A percentile compares a stretch with the other conserved stretches of the same genome.
These are phyloP conservation scores for Nemapogon koenigi DNA, from an alignment of 2,888 invertebrate genomes.

Conservation along the genomic window DNA sequence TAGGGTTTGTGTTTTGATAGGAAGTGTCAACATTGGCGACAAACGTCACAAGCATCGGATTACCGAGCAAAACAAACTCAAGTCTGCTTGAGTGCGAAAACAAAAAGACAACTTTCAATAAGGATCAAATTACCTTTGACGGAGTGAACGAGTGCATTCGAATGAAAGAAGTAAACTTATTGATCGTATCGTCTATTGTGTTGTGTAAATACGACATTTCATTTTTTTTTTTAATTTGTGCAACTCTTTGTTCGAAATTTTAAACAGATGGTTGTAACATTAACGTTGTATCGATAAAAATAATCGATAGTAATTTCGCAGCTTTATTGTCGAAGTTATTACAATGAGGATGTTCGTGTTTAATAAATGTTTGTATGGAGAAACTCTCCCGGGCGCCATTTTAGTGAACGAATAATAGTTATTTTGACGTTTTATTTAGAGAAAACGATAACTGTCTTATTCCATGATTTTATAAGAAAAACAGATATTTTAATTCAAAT, in stretches of 20 bases:
- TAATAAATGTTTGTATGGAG: too few species aligned
- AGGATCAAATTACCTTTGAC: constrained; percentile 58
- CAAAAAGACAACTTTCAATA: constrained; percentile 47
- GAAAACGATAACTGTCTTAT: too few species aligned
- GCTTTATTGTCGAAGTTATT: too few species aligned
- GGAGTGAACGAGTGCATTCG: constrained; percentile 43
- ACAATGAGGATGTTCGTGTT: too few species aligned
- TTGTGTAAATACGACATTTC: not conserved
- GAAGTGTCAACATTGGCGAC: constrained; percentile 58
- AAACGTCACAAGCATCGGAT: constrained; percentile 44
- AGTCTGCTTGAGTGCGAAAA: constrained; percentile 53
- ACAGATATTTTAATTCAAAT: too few species aligned
- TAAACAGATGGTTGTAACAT: not conserved
- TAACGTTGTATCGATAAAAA: not conserved
- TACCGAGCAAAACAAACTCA: constrained; percentile 37
- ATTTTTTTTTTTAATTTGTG: not conserved
- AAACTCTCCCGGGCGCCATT: too few species aligned
- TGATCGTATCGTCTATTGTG: constrained; percentile 3
- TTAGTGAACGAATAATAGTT: too few species aligned
- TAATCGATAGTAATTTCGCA: too few species aligned
- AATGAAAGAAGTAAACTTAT: constrained; percentile 27
- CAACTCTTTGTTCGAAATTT: not conserved
- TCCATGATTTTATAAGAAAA: too few species aligned
- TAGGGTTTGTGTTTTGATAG: constrained; percentile 45
- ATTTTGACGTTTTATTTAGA: too few species aligned